A percentile compares a stretch with the other conserved stretches of the same genome.
These are phyloP conservation scores for Eudemis profundana DNA, from an alignment of 2,888 invertebrate genomes.

Conservation along the genomic window DNA sequence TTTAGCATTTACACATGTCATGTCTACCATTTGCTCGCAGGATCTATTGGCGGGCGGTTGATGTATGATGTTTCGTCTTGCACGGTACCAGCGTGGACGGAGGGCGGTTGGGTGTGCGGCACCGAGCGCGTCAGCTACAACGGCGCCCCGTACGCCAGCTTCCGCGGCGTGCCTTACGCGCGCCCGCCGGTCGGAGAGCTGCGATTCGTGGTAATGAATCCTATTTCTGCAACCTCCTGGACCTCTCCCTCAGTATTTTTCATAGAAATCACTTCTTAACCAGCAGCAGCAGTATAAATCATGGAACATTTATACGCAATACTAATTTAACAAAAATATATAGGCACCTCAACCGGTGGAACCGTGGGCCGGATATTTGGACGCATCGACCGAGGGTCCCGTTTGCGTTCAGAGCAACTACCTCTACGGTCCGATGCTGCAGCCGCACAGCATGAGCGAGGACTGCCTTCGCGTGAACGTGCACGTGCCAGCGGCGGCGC, in stretches of 20 bases:
- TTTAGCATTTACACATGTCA: no score
- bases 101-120: constrained; percentile 70
- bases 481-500: constrained; percentile 65
- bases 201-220: constrained; percentile 65
- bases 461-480: constrained; percentile 75
- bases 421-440: constrained; percentile 64
- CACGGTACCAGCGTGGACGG: constrained; percentile 54
- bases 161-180: constrained; percentile 76
- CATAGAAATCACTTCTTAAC: not conserved
- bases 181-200: constrained; percentile 69
- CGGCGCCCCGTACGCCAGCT: constrained; percentile 70
- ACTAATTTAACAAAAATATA: not conserved
- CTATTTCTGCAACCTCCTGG: not conserved
- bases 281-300: no score
- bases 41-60: not conserved
- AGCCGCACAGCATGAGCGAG: constrained; percentile 61
- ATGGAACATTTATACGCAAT: no score
- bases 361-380: constrained; percentile 78
- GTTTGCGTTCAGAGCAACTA: constrained; percentile 86
- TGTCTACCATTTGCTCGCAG: not conserved
- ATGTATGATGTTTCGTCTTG: constrained; percentile 34
- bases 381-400: constrained; percentile 85
- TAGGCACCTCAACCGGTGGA: constrained; percentile 83
- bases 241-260: not conserved
- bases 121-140: constrained; percentile 45